Evolutionary conservation across 2,797 vertebrate genomes (phyloP), one percentile per base, ranked within the genome.

Genomic region (Galago senegalensis): DNA sequence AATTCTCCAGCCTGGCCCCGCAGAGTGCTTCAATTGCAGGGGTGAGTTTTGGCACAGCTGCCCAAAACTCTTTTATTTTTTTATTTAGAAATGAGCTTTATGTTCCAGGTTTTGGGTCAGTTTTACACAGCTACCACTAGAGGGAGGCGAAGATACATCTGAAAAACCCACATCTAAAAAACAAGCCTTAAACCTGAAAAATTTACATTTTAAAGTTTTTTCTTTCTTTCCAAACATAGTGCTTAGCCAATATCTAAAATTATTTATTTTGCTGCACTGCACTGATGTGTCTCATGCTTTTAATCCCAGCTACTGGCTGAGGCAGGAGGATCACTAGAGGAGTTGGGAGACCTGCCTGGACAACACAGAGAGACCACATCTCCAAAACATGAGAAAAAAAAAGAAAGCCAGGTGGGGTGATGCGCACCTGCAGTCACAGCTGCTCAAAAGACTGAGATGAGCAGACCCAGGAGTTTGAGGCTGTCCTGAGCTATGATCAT

Each of bases 71-170:
- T 53, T 16, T 5, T n/a, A 65, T n/a, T 46, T 95, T 94, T 87
- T 93, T n/a, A 86, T 70, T 77, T 63, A 84, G 89, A 96, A 84
- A 89, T 37, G 5, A 94, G 3, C 4, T n/a, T 31, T 60, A 31
- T 27, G 61, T 14, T 5, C 7, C 34, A 43, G 13, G 17, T 87
- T 95, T 95, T 75, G 25, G 43, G 20, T 95, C 93, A 85, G 60
- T 97, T 97, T 92, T 18, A 25, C 10, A 12, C 27, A 92, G 5
- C 9, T 2, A 91, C 97, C 98, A 97, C 97, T 95, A 98, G 98
- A 97, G 97, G 97, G 98, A 88, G 70, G 25, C 61, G 76, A 96
- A 97, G 91, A 61, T 56, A 89, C 95, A 96, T 75, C 72, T 95
- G 49, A 94, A 97, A 98, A 96, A 37, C 18, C 25, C 8, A 86